phyloP scores from a whole-genome alignment of 2,888 invertebrate species.

The Lathronympha strigana region DNA sequence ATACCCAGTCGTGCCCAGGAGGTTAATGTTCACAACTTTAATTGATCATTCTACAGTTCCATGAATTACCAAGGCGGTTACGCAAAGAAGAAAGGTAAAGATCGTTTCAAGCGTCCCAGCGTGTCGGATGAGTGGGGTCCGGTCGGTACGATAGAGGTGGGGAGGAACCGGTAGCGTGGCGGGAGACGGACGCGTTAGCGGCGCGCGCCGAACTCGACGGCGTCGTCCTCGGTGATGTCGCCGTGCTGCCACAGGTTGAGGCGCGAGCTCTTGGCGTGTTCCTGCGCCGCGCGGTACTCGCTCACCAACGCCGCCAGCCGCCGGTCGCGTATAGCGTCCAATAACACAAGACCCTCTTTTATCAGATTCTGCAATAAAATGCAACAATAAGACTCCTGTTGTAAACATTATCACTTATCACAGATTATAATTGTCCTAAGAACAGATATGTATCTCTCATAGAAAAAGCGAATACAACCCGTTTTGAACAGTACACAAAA shows the following conservation, averaged over 20 bases:
- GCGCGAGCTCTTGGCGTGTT: slow-evolving; percentile 93
- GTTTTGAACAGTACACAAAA: too few species aligned
- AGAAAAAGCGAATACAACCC: too few species aligned
- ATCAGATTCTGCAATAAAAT: slow-evolving; percentile 88
- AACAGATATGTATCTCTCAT: too few species aligned
- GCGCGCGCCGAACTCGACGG: slow-evolving; percentile 81
- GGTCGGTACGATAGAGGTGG: slow-evolving; percentile 43
- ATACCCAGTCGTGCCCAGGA: slow-evolving; percentile 38
- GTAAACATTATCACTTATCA: not conserved
- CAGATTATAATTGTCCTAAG: too few species aligned
- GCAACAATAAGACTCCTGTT: not conserved
- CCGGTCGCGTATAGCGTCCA: slow-evolving; percentile 91
- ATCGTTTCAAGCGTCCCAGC: slow-evolving; percentile 13
- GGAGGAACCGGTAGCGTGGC: slow-evolving; percentile 61
- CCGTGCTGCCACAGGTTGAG: slow-evolving; percentile 98
- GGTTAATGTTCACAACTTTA: slow-evolving; percentile 32
- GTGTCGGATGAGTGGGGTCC: not conserved
- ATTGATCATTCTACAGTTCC: slow-evolving; percentile 30
- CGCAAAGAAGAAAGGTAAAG: slow-evolving; percentile 17
- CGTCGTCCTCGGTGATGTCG: slow-evolving; percentile 98
- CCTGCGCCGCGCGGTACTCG: slow-evolving; percentile 94
- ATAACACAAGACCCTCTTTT: slow-evolving; percentile 92
- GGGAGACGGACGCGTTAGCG: slow-evolving; percentile 63
- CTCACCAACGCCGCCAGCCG: slow-evolving; percentile 90
- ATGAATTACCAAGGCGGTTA: slow-evolving; percentile 6